Evolutionary conservation across 2,888 invertebrate genomes (phyloP).

Genomic region (Thysanoteuthis rhombus): DNA sequence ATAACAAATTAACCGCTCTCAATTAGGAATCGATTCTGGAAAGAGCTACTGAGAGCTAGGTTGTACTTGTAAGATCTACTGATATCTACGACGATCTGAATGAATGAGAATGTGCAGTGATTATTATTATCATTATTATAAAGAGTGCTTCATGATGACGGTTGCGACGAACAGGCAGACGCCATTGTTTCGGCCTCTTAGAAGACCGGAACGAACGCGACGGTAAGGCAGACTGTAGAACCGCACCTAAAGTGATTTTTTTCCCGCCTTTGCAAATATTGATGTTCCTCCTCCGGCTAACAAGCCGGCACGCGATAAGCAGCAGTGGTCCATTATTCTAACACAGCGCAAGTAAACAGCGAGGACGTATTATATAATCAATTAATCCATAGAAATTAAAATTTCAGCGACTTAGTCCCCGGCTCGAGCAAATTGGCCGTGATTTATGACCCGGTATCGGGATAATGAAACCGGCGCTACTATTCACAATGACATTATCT

Average conservation of each 20-base stretch:
- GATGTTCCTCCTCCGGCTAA: neutral
- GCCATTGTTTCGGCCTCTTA: neutral
- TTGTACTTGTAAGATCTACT: too few relatives aligned
- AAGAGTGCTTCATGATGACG: neutral
- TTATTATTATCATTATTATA: neutral
- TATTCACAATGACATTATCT: constrained; percentile 20
- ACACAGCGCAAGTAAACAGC: constrained; percentile 12
- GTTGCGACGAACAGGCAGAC: neutral
- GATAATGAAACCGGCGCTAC: constrained; percentile 29
- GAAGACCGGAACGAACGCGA: neutral
- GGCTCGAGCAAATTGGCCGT: constrained; percentile 26
- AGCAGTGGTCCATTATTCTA: neutral
- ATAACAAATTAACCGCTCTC: too few relatives aligned
- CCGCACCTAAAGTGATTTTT: constrained; percentile 12
- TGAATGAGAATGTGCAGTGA: too few relatives aligned
- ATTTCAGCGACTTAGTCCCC: constrained; percentile 14
- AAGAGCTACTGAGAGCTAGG: too few relatives aligned
- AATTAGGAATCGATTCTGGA: too few relatives aligned
- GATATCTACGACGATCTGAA: too few relatives aligned
- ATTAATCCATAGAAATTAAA: constrained; percentile 26
- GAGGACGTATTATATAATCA: constrained; percentile 24
- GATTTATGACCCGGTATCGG: constrained; percentile 23
- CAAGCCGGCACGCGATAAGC: constrained; percentile 12
- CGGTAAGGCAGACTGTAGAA: neutral
- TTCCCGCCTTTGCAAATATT: neutral